Percentiles rank a stretch among this genome's conserved stretches.
phyloP scores from a whole-genome alignment of 2,797 vertebrate species.

The Erpetoichthys calabaricus region DNA sequence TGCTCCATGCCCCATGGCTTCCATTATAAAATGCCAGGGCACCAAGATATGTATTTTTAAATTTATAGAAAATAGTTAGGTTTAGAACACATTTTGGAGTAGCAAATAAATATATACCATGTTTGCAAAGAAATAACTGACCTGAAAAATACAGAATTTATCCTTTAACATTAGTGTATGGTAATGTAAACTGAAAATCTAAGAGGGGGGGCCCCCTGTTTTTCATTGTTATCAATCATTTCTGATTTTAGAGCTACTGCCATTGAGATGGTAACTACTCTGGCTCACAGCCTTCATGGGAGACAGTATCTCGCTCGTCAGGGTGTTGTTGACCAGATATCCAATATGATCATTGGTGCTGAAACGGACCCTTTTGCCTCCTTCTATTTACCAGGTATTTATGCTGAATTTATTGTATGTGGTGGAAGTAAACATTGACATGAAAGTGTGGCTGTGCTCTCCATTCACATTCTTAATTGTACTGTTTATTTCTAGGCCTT shows the following conservation, averaged over 20 bases:
- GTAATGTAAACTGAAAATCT: too few relatives aligned
- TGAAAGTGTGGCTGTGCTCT: neutral
- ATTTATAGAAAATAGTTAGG: too few relatives aligned
- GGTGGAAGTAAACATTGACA: neutral
- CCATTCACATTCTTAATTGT: neutral
- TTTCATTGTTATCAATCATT: too few relatives aligned
- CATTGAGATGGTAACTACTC: slow-evolving; percentile 77
- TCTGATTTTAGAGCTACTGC: slow-evolving; percentile 64
- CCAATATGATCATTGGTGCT: slow-evolving; percentile 85
- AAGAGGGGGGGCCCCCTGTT: too few relatives aligned
- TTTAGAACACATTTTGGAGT: too few relatives aligned
- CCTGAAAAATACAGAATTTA: too few relatives aligned
- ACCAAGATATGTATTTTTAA: too few relatives aligned
- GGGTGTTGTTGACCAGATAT: slow-evolving; percentile 76
- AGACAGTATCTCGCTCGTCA: slow-evolving; percentile 75
- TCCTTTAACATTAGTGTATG: too few relatives aligned
- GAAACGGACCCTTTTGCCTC: slow-evolving; percentile 79
- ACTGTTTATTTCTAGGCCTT: slow-evolving; percentile 48
- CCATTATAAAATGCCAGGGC: too few relatives aligned
- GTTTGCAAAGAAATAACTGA: too few relatives aligned
- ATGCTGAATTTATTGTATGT: neutral
- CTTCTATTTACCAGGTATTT: slow-evolving; percentile 81
- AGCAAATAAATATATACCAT: too few relatives aligned
- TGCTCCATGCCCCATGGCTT: too few relatives aligned
- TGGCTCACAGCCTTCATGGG: slow-evolving; percentile 70